These are phyloP conservation scores for Notothenia rossii DNA, from an alignment of 2,113 vertebrate genomes.

Conservation along the genomic window DNA sequence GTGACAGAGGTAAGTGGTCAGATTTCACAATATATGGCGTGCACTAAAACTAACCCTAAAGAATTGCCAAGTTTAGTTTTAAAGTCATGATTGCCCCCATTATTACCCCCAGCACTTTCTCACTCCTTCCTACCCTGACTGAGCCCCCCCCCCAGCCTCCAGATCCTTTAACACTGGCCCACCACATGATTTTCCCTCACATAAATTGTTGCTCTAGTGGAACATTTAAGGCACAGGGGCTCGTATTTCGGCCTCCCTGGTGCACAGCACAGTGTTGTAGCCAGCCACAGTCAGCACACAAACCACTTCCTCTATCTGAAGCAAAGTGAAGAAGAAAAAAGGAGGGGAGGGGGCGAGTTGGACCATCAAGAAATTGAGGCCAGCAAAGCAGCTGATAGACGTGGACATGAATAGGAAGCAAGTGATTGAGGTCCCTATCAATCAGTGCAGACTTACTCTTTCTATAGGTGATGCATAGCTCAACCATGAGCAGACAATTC, in stretches of 20 bases:
- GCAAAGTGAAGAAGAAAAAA: conserved; percentile 53
- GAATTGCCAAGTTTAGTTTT: conserved; percentile 26
- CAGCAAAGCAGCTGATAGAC: conserved; percentile 30
- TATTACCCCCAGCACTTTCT: background rate
- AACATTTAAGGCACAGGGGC: conserved; percentile 83
- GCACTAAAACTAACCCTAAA: conserved; percentile 16
- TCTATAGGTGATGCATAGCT: conserved; percentile 38
- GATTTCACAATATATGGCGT: conserved; percentile 11
- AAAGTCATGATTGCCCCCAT: conserved; percentile 11
- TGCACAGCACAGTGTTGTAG: conserved; percentile 72
- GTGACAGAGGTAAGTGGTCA: conserved; percentile 24
- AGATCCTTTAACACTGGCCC: conserved; percentile 49
- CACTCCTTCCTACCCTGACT: conserved; percentile 21
- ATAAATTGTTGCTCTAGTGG: conserved; percentile 83
- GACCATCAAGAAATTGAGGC: conserved; percentile 5
- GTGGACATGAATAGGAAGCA: conserved; percentile 18
- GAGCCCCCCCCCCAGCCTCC: conserved; percentile 5
- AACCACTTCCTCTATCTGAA: conserved; percentile 80
- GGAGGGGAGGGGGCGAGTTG: background rate
- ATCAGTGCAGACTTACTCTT: conserved; percentile 3
- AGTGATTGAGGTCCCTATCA: conserved; percentile 14
- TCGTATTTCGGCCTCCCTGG: conserved; percentile 77
- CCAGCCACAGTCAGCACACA: conserved; percentile 78
- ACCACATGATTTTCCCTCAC: conserved; percentile 71
- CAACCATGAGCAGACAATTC: conserved; percentile 41